phyloP scores from a whole-genome alignment of 37 sponge, comb jelly and placozoan genomes.

The Bolinopsis microptera region DNA sequence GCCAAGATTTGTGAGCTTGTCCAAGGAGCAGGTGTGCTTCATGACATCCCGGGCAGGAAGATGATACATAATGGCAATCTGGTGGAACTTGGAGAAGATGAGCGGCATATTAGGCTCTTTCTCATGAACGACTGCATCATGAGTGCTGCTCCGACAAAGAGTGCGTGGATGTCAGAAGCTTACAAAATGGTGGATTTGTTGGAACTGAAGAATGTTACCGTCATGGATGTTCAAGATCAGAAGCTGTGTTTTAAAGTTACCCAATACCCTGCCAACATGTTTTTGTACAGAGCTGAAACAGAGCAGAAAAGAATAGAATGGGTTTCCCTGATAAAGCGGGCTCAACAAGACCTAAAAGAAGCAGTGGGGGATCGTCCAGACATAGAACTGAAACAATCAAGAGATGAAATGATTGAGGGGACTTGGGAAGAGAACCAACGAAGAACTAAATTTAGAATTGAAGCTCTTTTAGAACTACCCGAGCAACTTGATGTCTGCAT shows the following conservation, averaged over 20 bases:
- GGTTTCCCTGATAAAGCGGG: slow-evolving; percentile 29
- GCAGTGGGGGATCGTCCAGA: slow-evolving; percentile 8
- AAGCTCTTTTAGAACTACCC: slow-evolving; percentile 79
- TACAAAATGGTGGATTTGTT: slow-evolving; percentile 47
- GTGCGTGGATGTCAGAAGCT: slow-evolving; percentile 65
- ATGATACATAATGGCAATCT: slow-evolving; percentile 47
- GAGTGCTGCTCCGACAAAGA: slow-evolving; percentile 74
- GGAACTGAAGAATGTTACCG: slow-evolving; percentile 48
- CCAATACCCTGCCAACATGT: slow-evolving; percentile 56
- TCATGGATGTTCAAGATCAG: slow-evolving; percentile 17
- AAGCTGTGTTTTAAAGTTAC: slow-evolving; percentile 18
- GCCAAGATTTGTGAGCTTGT: slow-evolving; percentile 35
- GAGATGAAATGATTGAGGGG: slow-evolving; percentile 33
- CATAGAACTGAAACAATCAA: background rate
- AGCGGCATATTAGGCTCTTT: slow-evolving; percentile 75
- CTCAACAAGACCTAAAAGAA: slow-evolving; percentile 51
- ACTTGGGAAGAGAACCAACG: slow-evolving; percentile 48
- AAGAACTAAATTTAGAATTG: slow-evolving; percentile 7
- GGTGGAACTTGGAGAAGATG: slow-evolving; percentile 63
- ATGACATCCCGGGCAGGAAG: slow-evolving; percentile 40
- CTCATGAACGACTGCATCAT: slow-evolving; percentile 94
- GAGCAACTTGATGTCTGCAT: slow-evolving; percentile 94
- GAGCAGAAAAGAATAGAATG: slow-evolving; percentile 48
- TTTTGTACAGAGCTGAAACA: slow-evolving; percentile 2
- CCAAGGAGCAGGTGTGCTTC: slow-evolving; percentile 29